Evolutionary conservation across 2,797 vertebrate species (phyloP).

Genomic region (Pelochelys cantorii): DNA sequence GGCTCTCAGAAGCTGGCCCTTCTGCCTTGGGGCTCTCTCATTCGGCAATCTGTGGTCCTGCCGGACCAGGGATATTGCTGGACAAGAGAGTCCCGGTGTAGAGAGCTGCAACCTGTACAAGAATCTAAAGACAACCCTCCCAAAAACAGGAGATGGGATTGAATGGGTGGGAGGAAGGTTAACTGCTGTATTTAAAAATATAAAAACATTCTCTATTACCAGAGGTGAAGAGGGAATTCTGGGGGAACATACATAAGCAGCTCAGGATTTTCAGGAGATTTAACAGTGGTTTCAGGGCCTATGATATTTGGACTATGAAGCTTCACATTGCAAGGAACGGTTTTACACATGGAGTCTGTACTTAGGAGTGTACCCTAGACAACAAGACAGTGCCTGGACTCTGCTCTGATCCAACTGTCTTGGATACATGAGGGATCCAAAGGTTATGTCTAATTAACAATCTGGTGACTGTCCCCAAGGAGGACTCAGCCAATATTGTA

Average conservation of each 20-base stretch:
- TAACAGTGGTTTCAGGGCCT: conserved; percentile 2
- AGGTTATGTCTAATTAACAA: accelerated
- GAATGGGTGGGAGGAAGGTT: neutral
- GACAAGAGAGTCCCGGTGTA: no score
- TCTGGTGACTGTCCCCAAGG: neutral
- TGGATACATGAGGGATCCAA: neutral
- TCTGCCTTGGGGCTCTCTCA: no score
- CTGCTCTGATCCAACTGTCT: neutral
- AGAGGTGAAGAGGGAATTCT: conserved; percentile 5
- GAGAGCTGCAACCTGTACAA: no score
- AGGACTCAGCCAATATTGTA: neutral
- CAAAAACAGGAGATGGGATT: neutral
- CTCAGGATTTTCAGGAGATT: neutral
- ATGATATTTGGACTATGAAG: neutral
- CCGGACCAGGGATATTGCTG: no score
- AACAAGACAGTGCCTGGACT: neutral
- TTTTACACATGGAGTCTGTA: neutral
- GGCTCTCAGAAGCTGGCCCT: no score
- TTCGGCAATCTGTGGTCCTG: no score
- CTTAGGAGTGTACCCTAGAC: neutral
- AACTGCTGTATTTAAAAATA: neutral
- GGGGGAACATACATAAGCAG: neutral
- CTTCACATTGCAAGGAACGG: neutral
- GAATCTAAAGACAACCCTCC: neutral
- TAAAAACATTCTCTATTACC: neutral